These are phyloP conservation scores for Periophthalmus magnuspinnatus DNA, from an alignment of 2,797 vertebrate species.

Conservation along the genomic window DNA sequence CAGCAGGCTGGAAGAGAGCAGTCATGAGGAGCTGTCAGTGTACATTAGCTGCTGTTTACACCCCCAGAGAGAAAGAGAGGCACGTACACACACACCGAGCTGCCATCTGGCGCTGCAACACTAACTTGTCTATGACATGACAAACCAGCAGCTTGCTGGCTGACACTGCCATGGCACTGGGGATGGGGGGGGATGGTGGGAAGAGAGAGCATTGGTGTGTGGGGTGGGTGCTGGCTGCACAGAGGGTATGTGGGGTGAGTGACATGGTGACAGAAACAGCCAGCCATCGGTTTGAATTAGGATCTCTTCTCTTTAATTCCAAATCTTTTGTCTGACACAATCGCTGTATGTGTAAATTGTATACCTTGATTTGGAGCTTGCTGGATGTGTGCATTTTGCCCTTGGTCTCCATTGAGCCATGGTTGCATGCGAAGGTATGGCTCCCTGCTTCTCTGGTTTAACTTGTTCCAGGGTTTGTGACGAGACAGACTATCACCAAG, in stretches of 20 bases:
- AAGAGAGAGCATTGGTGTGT: conserved; percentile 21
- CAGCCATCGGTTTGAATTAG: conserved; percentile 68
- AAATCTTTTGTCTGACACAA: conserved; percentile 12
- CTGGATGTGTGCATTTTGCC: conserved; percentile 81
- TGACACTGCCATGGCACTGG: conserved; percentile 75
- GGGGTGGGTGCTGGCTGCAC: conserved; percentile 12
- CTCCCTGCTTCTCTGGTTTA: conserved; percentile 93
- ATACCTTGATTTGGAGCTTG: conserved; percentile 73
- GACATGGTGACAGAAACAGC: conserved; percentile 69
- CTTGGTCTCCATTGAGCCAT: conserved; percentile 94
- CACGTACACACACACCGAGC: conserved; percentile 49
- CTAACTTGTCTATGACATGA: conserved; percentile 80
- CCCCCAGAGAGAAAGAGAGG: conserved; percentile 74
- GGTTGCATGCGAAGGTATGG: conserved; percentile 96
- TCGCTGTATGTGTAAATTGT: conserved; percentile 14
- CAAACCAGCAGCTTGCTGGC: conserved; percentile 81
- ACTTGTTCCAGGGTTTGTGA: conserved; percentile 93
- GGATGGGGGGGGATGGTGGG: conserved; percentile 56
- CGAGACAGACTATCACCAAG: conserved; percentile 91
- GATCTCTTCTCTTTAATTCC: conserved; percentile 29
- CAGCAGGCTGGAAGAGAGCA: conserved; percentile 89
- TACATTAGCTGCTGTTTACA: conserved; percentile 97
- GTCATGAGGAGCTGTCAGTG: conserved; percentile 95
- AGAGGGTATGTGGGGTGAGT: conserved; percentile 48
- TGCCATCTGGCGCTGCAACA: conserved; percentile 79